These are phyloP conservation scores for Thera britannica DNA, from an alignment of 2,888 invertebrate genomes.

Conservation along the genomic window DNA sequence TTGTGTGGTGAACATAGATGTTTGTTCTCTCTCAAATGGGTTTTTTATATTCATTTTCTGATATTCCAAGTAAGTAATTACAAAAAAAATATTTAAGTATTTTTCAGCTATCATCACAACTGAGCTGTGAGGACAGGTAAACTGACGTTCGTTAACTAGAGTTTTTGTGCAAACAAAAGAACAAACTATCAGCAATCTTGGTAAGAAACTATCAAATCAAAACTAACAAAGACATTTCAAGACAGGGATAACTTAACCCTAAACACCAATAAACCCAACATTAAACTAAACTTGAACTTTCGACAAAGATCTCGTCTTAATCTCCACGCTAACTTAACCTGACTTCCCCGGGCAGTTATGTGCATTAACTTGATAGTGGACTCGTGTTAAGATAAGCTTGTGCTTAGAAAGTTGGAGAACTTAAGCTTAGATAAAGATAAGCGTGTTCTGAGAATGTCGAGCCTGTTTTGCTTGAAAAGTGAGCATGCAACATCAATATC, in stretches of 20 bases:
- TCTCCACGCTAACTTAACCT: slow-evolving; percentile 44
- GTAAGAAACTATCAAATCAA: slow-evolving; percentile 32
- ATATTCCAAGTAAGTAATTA: too few species aligned
- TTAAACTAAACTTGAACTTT: slow-evolving; percentile 42
- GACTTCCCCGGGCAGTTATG: slow-evolving; percentile 42
- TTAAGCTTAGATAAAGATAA: slow-evolving; percentile 9
- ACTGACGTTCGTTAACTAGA: too few species aligned
- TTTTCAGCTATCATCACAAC: too few species aligned
- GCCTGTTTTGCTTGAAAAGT: too few species aligned
- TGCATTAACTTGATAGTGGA: slow-evolving; percentile 43
- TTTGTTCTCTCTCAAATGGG: too few species aligned
- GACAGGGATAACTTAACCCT: slow-evolving; percentile 34
- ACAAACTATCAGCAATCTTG: background rate
- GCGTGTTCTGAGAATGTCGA: background rate
- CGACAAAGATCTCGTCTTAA: slow-evolving; percentile 47
- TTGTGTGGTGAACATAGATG: too few species aligned
- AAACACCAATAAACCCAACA: slow-evolving; percentile 41
- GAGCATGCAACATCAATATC: too few species aligned
- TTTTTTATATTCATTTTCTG: too few species aligned
- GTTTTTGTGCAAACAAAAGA: background rate
- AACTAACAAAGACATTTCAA: slow-evolving; percentile 27
- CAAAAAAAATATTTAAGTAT: too few species aligned
- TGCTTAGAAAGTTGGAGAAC: slow-evolving; percentile 32
- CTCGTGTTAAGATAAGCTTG: slow-evolving; percentile 43
- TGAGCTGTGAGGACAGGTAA: too few species aligned